phyloP scores from a whole-genome alignment of 2,797 vertebrate species.

The Parambassis ranga region DNA sequence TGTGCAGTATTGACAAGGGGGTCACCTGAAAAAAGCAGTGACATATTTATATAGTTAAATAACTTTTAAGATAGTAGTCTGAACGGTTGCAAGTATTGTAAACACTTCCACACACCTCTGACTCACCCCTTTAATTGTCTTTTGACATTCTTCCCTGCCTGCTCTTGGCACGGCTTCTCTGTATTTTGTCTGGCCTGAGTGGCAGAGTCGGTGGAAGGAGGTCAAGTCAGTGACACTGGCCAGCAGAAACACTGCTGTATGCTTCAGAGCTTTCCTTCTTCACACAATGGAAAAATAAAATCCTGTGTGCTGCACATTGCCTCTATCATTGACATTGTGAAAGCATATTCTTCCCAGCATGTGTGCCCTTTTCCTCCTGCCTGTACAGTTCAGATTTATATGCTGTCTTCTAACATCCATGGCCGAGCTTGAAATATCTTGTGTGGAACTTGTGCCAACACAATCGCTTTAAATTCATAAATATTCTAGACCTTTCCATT shows the following conservation, averaged over 20 bases:
- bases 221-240: slow-evolving; percentile 18
- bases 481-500: slow-evolving; percentile 38
- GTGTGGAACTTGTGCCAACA: slow-evolving; percentile 31
- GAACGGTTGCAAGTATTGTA: too few relatives aligned
- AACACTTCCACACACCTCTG: background rate
- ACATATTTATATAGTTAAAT: too few relatives aligned
- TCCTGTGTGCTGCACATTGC: background rate
- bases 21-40: too few relatives aligned
- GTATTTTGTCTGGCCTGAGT: slow-evolving; percentile 10
- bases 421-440: slow-evolving; percentile 50
- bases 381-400: slow-evolving; percentile 52
- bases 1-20: too few relatives aligned
- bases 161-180: background rate
- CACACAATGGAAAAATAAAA: slow-evolving; percentile 38
- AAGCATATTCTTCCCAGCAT: slow-evolving; percentile 33
- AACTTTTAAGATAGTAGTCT: too few relatives aligned
- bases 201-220: slow-evolving; percentile 3
- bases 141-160: background rate
- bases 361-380: slow-evolving; percentile 7
- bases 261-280: slow-evolving; percentile 61
- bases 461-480: slow-evolving; percentile 53
- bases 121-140: background rate
- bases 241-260: slow-evolving; percentile 22
- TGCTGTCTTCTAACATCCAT: slow-evolving; percentile 38
- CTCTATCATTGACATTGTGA: slow-evolving; percentile 37